Base-by-base conservation (phyloP, 1,140 invertebrate species). In the Drosophila nigrodunni region DNA sequence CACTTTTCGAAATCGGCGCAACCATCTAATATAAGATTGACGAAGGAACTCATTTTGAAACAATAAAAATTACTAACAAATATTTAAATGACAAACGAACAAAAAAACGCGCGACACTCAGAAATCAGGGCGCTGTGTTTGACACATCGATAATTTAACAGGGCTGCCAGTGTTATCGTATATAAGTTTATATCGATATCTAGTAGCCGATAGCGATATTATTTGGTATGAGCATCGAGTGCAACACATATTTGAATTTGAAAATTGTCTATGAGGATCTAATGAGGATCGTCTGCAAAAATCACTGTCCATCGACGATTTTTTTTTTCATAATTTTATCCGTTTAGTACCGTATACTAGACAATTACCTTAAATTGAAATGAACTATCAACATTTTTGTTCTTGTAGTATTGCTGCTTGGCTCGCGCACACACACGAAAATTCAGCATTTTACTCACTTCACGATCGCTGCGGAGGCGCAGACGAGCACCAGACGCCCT, bases 401-500 rank as follows among this genome's bases (percentile, higher is more conserved):
- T 55, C 6, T 74, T 85, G 77, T 35, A 97, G 96, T 97, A 61
- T 95, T 95, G n/a, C 92, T 97, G 69, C 94, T 95, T 89, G 97
- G 96, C 0, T 94, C 95, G 7, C 94, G 94, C 50, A 96, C 95
- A 0, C 95, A 96, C 75, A 94, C 95, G 54, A 95, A 94, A n/a
- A 93, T 96, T 0, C 96, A 97, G 87, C 95, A 97, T 81, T 98
- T 98, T 90, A 95, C 94, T 0, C 94, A 96, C 46, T 98, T 98
- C 92, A 95, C 96, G 7, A 93, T 98, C n/a, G 94, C 95, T n/a
- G 85, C 85, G 1, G 83, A 96, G 83, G 96, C 96, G 0, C 93
- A 94, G 15, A 94, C 94, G 2, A 90, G 93, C 3, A 93, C 93
- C 15, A 92, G 93, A 64, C 94, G 93, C 57, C 92, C 93, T 0